A percentile compares a stretch with the other conserved stretches of the same genome.
Conservation (phyloP, 2,888 invertebrate species). For the Nymphalis c-album region DNA sequence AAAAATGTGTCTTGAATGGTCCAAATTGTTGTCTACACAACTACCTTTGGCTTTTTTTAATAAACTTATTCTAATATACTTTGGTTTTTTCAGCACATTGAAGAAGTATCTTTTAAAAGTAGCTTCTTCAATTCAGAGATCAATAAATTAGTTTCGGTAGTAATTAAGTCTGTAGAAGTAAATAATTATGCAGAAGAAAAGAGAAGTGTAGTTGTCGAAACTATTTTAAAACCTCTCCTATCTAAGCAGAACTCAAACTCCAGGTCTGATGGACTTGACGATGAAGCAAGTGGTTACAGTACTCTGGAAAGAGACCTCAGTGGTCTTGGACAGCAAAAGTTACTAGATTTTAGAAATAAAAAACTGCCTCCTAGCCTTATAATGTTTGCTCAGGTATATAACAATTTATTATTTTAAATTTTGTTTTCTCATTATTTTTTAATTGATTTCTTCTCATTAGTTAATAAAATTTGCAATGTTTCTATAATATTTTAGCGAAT, state of each 20-base stretch:
- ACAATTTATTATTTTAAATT: conserved; percentile 8
- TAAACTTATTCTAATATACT: background rate
- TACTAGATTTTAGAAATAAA: conserved; percentile 86
- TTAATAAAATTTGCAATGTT: too few species aligned
- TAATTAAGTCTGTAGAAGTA: conserved; percentile 90
- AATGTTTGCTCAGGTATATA: conserved; percentile 89
- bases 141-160: conserved; percentile 90
- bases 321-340: conserved; percentile 50
- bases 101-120: conserved; percentile 91
- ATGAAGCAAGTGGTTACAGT: conserved; percentile 39
- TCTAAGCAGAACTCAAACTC: conserved; percentile 71
- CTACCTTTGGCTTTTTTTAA: background rate
- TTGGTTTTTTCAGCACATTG: conserved; percentile 85
- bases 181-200: conserved; percentile 86
- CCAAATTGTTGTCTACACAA: too few species aligned
- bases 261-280: conserved; percentile 47
- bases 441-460: too few species aligned
- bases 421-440: too few species aligned
- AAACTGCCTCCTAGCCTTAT: conserved; percentile 90
- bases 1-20: too few species aligned
- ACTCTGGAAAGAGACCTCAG: conserved; percentile 49
- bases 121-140: conserved; percentile 94
- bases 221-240: conserved; percentile 73
- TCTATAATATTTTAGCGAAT: too few species aligned
- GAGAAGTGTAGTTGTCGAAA: conserved; percentile 69